Base-by-base conservation (phyloP, 2,888 invertebrate genomes). In the Acholoe squamosa region DNA sequence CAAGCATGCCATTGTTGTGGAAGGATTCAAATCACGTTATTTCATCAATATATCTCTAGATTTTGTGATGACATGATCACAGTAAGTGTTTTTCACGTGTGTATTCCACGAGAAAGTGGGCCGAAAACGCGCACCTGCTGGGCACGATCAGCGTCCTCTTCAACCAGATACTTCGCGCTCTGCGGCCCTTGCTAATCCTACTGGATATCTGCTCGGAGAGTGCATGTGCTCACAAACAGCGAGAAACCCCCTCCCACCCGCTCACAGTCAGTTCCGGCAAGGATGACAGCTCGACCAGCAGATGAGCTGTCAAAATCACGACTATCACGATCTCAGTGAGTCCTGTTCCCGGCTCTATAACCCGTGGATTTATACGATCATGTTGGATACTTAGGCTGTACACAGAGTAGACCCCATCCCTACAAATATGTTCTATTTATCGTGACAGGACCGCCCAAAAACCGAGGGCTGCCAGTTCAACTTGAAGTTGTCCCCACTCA, bases 271-370 rank as follows among this genome's bases (percentile, higher is more conserved):
- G 25, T 86, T 86, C 86, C 86, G 86, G 86, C n/a, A 28, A 56
- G 14, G 86, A 86, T 52, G 86, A 86, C 54, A 54, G 54, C 86
- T 54, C 5, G 14, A 10, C n/a, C 19, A n/a, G n/a, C n/a, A 31
- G 34, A 19, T 34, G 86, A 16, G 52, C 86, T 86, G 86, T 86
- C 86, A 86, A 86, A 80, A 86, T 54, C 86, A 86, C 86, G 86
- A 86, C 19, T n/a, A 54, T 28, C 51, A 19, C n/a, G 52, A 84
- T 28, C 33, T 43, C 16, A 25, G 7, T 19, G 54, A 54, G 28
- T n/a, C 19, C 5, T 31, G 5, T n/a, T 5, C 5, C 19, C 33
- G 33, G 19, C 25, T 80, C 14, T 14, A 19, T 80, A 5, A 31
- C 7, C 16, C 16, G 33, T 14, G 19, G 33, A 0, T 80, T 80